These are phyloP conservation scores for Cettia cetti DNA, from an alignment of 2,113 vertebrate genomes.

Conservation along the genomic window DNA sequence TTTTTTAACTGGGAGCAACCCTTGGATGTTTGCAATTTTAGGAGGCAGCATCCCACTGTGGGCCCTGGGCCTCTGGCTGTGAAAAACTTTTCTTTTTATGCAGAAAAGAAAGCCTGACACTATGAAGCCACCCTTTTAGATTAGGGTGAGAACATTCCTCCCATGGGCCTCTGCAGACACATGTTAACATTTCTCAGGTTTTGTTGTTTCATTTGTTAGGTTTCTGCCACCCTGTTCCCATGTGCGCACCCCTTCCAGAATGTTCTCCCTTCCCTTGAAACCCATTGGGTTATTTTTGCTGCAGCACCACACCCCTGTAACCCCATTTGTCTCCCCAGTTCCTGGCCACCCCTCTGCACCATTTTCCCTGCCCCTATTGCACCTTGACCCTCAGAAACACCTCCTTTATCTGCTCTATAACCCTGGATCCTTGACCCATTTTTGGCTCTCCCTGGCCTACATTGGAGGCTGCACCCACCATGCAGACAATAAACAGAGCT, in stretches of 20 bases:
- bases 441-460: background rate
- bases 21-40: background rate
- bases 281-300: background rate
- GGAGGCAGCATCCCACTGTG: background rate
- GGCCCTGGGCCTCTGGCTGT: fast-evolving
- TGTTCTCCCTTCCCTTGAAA: background rate
- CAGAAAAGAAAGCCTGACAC: background rate
- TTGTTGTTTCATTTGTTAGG: background rate
- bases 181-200: background rate
- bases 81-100: background rate
- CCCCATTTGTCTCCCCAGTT: background rate
- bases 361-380: background rate
- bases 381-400: background rate
- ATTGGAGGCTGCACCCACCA: background rate
- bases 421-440: background rate
- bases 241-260: background rate
- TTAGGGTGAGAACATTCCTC: background rate
- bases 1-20: too few relatives aligned
- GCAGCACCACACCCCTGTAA: background rate
- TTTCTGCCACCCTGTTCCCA: background rate
- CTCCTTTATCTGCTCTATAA: background rate
- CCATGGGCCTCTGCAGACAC: background rate
- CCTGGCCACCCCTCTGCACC: background rate
- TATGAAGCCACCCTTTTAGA: background rate
- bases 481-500: background rate